phyloP scores from a whole-genome alignment of 1,140 invertebrate species.

The Phymastichus coffea region DNA sequence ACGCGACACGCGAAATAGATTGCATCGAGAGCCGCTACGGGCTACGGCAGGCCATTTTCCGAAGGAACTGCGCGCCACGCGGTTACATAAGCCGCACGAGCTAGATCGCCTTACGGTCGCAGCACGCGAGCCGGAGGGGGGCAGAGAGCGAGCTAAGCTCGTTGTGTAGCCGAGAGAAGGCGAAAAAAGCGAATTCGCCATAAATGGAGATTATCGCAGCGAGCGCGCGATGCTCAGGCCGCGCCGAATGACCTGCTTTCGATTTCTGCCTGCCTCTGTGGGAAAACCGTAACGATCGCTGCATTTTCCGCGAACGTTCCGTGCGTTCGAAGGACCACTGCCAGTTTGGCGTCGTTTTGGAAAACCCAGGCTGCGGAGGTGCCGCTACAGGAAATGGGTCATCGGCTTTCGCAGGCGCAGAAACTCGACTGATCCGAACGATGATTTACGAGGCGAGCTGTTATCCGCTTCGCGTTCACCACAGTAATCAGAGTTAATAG shows the following conservation, averaged over 20 bases:
- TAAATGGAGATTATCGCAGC: constrained; percentile 16
- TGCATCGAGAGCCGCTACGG: too few species aligned
- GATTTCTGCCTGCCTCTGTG: not conserved
- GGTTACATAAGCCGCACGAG: not conserved
- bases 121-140: not conserved
- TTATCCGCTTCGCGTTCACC: too few species aligned
- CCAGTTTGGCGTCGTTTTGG: too few species aligned
- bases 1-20: too few species aligned
- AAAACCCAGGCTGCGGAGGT: too few species aligned
- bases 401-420: too few species aligned
- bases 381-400: too few species aligned
- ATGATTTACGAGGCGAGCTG: too few species aligned
- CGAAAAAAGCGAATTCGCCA: constrained; percentile 9
- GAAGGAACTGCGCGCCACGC: not conserved
- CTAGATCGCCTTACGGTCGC: constrained; percentile 2
- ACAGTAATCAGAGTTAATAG: not conserved
- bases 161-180: not conserved
- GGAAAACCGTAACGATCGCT: constrained; percentile 3
- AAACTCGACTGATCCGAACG: too few species aligned
- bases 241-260: constrained; percentile 5
- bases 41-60: too few species aligned
- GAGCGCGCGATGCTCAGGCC: not conserved
- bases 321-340: not conserved
- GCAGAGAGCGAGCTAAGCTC: too few species aligned
- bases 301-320: not conserved